These are phyloP conservation scores for Scalopus aquaticus DNA, from an alignment of 2,113 vertebrate genomes.

Conservation along the genomic window DNA sequence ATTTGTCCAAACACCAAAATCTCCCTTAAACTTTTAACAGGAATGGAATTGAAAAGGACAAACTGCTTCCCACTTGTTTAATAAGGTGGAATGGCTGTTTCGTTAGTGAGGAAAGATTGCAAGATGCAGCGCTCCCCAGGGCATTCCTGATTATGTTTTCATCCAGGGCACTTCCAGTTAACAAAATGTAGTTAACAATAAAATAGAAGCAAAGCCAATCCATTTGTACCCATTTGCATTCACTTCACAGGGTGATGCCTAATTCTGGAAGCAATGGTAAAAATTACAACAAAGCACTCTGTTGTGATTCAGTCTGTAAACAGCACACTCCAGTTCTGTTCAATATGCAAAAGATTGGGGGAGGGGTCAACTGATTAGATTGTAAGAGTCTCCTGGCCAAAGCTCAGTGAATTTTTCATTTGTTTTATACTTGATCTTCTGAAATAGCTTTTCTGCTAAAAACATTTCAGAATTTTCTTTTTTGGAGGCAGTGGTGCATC, in stretches of 20 bases:
- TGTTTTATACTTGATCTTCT: background rate
- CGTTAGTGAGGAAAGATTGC: conserved; percentile 63
- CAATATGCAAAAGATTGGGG: conserved; percentile 37
- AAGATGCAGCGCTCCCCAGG: conserved; percentile 50
- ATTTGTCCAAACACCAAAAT: background rate
- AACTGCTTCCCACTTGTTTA: background rate
- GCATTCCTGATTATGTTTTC: conserved; percentile 65
- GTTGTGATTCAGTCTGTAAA: conserved; percentile 61
- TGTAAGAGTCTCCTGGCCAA: background rate
- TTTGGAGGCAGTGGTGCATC: too few species aligned
- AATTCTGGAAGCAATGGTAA: conserved; percentile 33
- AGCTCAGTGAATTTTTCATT: background rate
- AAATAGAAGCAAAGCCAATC: conserved; percentile 56
- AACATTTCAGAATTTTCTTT: background rate
- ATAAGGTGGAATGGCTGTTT: conserved; percentile 54
- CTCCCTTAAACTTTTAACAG: conserved; percentile 31
- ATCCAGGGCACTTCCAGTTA: conserved; percentile 69
- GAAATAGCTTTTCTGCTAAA: background rate
- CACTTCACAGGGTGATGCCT: background rate
- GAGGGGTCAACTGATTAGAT: conserved; percentile 39
- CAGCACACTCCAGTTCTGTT: conserved; percentile 50
- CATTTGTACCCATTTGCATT: conserved; percentile 30
- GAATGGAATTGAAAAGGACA: conserved; percentile 29
- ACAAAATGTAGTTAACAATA: conserved; percentile 70
- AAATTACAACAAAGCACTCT: background rate